These are phyloP conservation scores for Arothron firmamentum DNA, from an alignment of 2,113 vertebrate genomes.

Conservation along the genomic window DNA sequence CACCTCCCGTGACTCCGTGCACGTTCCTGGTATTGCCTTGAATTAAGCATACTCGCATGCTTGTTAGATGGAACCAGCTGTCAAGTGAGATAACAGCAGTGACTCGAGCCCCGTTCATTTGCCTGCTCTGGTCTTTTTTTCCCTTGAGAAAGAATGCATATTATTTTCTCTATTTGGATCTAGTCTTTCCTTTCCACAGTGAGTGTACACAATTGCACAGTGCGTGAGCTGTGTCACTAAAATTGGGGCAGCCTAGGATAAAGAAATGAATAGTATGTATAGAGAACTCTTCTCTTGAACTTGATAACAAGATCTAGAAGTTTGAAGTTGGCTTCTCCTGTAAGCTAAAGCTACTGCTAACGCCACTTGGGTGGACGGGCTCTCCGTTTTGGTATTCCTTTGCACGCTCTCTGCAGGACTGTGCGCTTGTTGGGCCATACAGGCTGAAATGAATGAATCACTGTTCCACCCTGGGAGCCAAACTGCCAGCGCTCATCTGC, in stretches of 20 bases:
- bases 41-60: slow-evolving; percentile 58
- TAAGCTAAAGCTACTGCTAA: too few relatives aligned
- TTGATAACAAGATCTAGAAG: too few relatives aligned
- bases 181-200: slow-evolving; percentile 2
- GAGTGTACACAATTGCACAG: slow-evolving; percentile 23
- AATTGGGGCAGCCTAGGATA: too few relatives aligned
- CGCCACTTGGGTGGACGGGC: too few relatives aligned
- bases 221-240: background rate
- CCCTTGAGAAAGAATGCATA: slow-evolving; percentile 59
- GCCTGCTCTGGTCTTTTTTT: slow-evolving; percentile 46
- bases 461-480: slow-evolving; percentile 16
- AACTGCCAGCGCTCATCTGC: slow-evolving; percentile 35
- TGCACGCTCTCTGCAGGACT: slow-evolving; percentile 26
- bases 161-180: slow-evolving; percentile 7
- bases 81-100: slow-evolving; percentile 58
- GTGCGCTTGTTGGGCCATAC: slow-evolving; percentile 17
- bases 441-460: slow-evolving; percentile 37
- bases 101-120: slow-evolving; percentile 55
- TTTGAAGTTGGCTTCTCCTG: too few relatives aligned
- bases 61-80: slow-evolving; percentile 70
- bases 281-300: too few relatives aligned
- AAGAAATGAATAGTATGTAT: too few relatives aligned
- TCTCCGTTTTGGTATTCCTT: slow-evolving; percentile 7
- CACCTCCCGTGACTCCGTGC: slow-evolving; percentile 62
- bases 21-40: slow-evolving; percentile 48